phyloP scores from a whole-genome alignment of 1,140 invertebrate genomes.

The Phthorimaea operculella region DNA sequence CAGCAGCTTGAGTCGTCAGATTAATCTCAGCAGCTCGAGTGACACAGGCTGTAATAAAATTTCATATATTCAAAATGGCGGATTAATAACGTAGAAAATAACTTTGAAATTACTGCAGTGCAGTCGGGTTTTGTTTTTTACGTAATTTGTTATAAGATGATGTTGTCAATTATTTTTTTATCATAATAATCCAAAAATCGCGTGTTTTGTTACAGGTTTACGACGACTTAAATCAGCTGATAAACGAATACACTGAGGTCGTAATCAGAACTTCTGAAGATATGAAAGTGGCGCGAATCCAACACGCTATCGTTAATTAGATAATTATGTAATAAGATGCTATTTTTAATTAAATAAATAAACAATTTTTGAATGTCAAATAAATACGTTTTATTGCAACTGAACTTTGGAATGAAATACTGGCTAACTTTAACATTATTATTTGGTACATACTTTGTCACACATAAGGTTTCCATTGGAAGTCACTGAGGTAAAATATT shows the following conservation, averaged over 20 bases:
- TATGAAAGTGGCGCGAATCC: conserved; percentile 38
- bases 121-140: too few species aligned
- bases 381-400: not conserved
- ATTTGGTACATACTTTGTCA: too few species aligned
- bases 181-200: not conserved
- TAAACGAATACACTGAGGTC: conserved; percentile 52
- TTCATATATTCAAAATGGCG: too few species aligned
- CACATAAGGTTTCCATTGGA: too few species aligned
- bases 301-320: conserved; percentile 17
- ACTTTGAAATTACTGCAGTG: too few species aligned
- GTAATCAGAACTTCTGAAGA: conserved; percentile 54
- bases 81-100: too few species aligned
- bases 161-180: too few species aligned
- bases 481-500: too few species aligned
- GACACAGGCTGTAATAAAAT: too few species aligned
- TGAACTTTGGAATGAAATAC: not conserved
- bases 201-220: conserved; percentile 48
- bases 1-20: too few species aligned
- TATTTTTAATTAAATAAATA: not conserved
- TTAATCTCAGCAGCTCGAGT: too few species aligned
- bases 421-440: not conserved
- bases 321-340: not conserved
- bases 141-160: too few species aligned
- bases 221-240: conserved; percentile 46
- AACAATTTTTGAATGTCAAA: not conserved